phyloP scores from a whole-genome alignment of 2,113 vertebrate species.

The Chloropsis cyanopogon region DNA sequence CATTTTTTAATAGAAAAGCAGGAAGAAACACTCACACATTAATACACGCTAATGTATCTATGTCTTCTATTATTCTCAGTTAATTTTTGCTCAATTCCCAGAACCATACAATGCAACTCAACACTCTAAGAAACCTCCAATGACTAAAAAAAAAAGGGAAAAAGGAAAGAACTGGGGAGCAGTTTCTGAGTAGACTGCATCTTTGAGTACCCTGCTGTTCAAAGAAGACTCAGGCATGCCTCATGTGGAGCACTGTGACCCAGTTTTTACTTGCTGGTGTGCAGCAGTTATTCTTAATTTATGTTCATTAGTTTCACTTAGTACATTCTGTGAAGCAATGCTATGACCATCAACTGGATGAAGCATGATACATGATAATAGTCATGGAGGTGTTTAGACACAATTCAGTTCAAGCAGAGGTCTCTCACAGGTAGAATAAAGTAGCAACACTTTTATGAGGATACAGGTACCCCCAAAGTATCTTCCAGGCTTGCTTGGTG shows the following conservation, averaged over 20 bases:
- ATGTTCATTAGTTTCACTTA: neutral
- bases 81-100: neutral
- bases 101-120: neutral
- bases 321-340: neutral
- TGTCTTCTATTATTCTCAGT: neutral
- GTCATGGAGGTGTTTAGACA: neutral
- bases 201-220: neutral
- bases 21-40: neutral
- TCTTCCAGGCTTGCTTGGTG: neutral
- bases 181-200: neutral
- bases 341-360: neutral
- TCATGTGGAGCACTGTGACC: neutral
- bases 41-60: neutral
- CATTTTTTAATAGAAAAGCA: constrained; percentile 4
- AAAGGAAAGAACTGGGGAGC: neutral
- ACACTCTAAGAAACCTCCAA: neutral
- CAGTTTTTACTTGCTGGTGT: neutral
- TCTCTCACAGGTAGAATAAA: neutral
- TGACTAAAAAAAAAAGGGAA: neutral
- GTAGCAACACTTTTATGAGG: neutral
- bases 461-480: neutral
- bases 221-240: neutral
- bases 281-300: neutral
- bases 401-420: neutral
- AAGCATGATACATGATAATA: neutral